These are phyloP conservation scores for Epicauta chinensis DNA, from an alignment of 1,140 invertebrate genomes.

Conservation along the genomic window DNA sequence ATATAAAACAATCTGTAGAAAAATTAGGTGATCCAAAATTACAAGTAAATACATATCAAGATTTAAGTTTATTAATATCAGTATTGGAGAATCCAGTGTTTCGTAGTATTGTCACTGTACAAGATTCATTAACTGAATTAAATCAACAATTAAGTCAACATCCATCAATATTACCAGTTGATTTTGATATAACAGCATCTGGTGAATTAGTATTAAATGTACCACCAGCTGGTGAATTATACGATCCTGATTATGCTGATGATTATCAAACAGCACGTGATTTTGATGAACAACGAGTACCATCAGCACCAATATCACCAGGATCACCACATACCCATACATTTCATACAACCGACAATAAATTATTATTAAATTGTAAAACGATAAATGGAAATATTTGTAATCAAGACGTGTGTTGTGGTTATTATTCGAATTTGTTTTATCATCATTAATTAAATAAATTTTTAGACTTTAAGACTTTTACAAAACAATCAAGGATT, in stretches of 20 bases:
- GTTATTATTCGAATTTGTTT: constrained; percentile 14
- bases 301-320: constrained; percentile 51
- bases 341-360: constrained; percentile 65
- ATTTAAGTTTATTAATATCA: constrained; percentile 79
- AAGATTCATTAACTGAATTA: constrained; percentile 76
- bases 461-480: constrained; percentile 60
- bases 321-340: constrained; percentile 48
- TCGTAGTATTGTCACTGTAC: constrained; percentile 83
- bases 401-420: constrained; percentile 58
- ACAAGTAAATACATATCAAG: constrained; percentile 69
- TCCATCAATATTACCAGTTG: constrained; percentile 83
- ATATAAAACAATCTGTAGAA: constrained; percentile 68
- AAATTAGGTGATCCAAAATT: constrained; percentile 66
- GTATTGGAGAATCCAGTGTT: constrained; percentile 90
- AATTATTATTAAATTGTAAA: constrained; percentile 85
- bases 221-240: constrained; percentile 45
- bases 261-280: constrained; percentile 35
- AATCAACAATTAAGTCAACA: constrained; percentile 77
- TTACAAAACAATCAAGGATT: constrained; percentile 71
- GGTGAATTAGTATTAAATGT: constrained; percentile 61
- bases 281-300: constrained; percentile 55
- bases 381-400: constrained; percentile 77
- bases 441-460: constrained; percentile 37
- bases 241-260: constrained; percentile 42
- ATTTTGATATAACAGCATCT: constrained; percentile 81